Base-by-base conservation (phyloP, 2,113 vertebrate genomes). In the Rhizomys pruinosus region DNA sequence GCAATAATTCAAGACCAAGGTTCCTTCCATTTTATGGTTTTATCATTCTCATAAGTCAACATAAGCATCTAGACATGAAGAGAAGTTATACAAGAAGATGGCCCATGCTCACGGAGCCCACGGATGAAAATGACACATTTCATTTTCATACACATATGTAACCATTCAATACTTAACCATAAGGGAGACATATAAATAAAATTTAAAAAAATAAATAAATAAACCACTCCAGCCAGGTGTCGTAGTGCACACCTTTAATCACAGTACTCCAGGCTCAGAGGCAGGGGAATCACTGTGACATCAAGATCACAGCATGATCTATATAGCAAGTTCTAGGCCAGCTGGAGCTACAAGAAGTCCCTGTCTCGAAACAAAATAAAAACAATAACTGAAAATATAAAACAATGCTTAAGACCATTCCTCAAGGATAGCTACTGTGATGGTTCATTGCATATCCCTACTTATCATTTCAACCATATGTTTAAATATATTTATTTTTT, bases 81-180 rank as follows among this genome's bases (percentile, higher is more conserved):
- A 17, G 57, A 71, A 59, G 13, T 19, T 16, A 32, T 34, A 29
- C 8, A 81, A 80, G 16, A 72, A 12, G 13, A 16, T 27, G 29
- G 69, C 3, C 0, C 44, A 72, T 7, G 63, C 4, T 69, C 16
- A 6, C n/a, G 80, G 90, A 85, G 57, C 47, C 57, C 72, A 59
- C 32, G 63, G 15, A 76, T 0, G 1, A 84, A 17, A 80, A 84
- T 81, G 52, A 44, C 25, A 84, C 34, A 81, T 66, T 72, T 78
- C 52, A 78, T 81, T 96, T 79, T 66, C 39, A 63, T 74, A 92
- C 44, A 93, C 13, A 79, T 34, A 79, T 55, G 80, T 79, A 69
- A 5, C 44, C 47, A 44, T 13, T 42, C 73, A 42, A 55, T 32
- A 37, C 32, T 82, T 79, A 57, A 76, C 42, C 39, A 59, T 19